Percentiles rank a stretch among this genome's conserved stretches.
phyloP scores from a whole-genome alignment of 2,797 vertebrate genomes.

The Rhynchonycteris naso region DNA sequence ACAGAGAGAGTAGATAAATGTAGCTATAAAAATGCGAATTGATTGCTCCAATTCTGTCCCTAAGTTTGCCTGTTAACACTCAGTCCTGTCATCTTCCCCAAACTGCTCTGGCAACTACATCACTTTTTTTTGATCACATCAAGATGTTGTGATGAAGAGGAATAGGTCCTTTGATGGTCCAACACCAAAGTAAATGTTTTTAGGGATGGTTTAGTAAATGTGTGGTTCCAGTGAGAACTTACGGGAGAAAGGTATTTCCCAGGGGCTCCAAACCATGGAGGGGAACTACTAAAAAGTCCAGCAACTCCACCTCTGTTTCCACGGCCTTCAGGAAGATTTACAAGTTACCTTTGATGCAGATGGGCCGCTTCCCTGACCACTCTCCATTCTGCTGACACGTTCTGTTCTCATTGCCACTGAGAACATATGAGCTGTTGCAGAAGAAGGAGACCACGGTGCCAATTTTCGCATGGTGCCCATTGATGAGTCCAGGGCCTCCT shows the following conservation, averaged over 20 bases:
- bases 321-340: not conserved
- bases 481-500: slow-evolving; percentile 87
- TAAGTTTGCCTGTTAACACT: not conserved
- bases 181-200: not conserved
- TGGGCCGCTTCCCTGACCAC: slow-evolving; percentile 95
- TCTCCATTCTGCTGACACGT: slow-evolving; percentile 92
- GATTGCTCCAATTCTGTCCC: not conserved
- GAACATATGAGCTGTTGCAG: slow-evolving; percentile 95
- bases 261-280: not conserved
- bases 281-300: not conserved
- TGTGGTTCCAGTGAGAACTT: not conserved
- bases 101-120: not conserved
- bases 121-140: not conserved
- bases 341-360: slow-evolving; percentile 95
- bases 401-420: slow-evolving; percentile 91
- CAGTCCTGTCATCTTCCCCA: not conserved
- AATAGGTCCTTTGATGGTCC: not conserved
- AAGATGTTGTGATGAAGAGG: not conserved
- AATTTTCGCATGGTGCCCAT: slow-evolving; percentile 81
- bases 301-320: not conserved
- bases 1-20: not conserved
- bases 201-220: not conserved
- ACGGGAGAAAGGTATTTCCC: not conserved
- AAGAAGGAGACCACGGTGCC: slow-evolving; percentile 89
- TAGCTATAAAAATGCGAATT: not conserved